Evolutionary conservation across 1,140 invertebrate genomes (phyloP), one percentile per base, ranked within the genome.

Genomic region (Caenorhabditis tropicalis): DNA sequence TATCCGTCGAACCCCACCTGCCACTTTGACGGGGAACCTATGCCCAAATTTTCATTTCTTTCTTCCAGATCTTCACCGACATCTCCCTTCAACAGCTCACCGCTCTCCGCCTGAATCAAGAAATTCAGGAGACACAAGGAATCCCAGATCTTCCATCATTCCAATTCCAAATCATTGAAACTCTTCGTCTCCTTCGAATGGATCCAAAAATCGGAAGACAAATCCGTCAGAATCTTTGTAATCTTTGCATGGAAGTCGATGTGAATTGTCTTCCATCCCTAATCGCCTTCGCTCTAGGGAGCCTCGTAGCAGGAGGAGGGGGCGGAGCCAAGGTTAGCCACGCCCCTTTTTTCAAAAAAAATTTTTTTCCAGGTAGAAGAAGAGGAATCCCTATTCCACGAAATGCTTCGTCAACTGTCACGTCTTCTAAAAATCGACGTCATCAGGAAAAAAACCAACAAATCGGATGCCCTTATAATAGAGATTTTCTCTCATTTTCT

Each of bases 341-440:
- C 43, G 43, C 43, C 19, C 43, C 43, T 12, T 46, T 46, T 46
- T 46, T 46, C 4, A 4, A 46, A 46, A 46, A 46, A 46, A 46
- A 46, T n/a, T 51, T 58, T 58, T 58, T n/a, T n/a, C n/a, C 5
- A 74, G 65, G 10, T 15, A 1, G 65, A 74, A 12, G 65, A 74
- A 2, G 65, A 74, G 12, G 65, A 74, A 19, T 3, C 15, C 7
- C 5, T 24, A 15, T 43, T 74, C 29, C 65, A 74, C n/a, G 65
- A 74, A 10, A 74, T 74, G 65, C 65, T 74, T 4, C 65, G 65
- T 24, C 65, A 74, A 36, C 36, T 74, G 0, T 39, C 65, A 24
- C 65, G 65, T 43, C 65, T 74, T 74, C 65, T 74, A n/a, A 74
- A 74, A 74, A 74, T 74, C 65, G 65, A 74, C 2, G 0, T n/a